phyloP scores from a whole-genome alignment of 2,113 vertebrate species.

The Pogona vitticeps region DNA sequence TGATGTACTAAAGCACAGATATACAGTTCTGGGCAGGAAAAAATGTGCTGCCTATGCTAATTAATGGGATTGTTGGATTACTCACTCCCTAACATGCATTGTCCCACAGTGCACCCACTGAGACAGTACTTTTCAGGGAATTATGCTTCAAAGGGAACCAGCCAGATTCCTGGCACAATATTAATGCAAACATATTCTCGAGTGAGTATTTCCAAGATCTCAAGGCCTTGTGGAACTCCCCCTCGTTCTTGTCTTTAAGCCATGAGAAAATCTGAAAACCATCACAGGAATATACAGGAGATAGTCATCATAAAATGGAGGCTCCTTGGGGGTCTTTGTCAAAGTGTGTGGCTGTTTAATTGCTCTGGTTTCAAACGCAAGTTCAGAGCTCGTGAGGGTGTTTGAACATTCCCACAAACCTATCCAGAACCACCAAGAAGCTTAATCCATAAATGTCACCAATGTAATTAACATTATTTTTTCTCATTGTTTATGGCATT shows the following conservation, averaged over 20 bases:
- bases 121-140: constrained; percentile 10
- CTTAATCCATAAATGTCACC: too few species aligned
- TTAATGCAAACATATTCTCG: constrained; percentile 7
- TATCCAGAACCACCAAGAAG: not conserved
- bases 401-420: not conserved
- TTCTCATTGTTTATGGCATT: not conserved
- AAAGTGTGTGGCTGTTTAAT: rapidly evolving
- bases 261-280: constrained; percentile 22
- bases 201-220: constrained; percentile 8
- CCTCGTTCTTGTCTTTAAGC: constrained; percentile 11
- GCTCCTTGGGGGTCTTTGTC: not conserved
- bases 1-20: constrained; percentile 26
- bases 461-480: not conserved
- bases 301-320: not conserved
- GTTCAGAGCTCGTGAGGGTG: not conserved
- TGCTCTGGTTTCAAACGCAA: not conserved
- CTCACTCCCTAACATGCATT: not conserved
- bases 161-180: not conserved
- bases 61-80: constrained; percentile 14
- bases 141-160: constrained; percentile 20
- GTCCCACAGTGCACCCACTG: not conserved
- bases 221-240: not conserved
- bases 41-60: constrained; percentile 25
- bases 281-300: not conserved
- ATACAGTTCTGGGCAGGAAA: not conserved